Evolutionary conservation across 2,888 invertebrate species (phyloP), one percentile per base, ranked within the genome.

Genomic region (Phyto melanocephala): DNA sequence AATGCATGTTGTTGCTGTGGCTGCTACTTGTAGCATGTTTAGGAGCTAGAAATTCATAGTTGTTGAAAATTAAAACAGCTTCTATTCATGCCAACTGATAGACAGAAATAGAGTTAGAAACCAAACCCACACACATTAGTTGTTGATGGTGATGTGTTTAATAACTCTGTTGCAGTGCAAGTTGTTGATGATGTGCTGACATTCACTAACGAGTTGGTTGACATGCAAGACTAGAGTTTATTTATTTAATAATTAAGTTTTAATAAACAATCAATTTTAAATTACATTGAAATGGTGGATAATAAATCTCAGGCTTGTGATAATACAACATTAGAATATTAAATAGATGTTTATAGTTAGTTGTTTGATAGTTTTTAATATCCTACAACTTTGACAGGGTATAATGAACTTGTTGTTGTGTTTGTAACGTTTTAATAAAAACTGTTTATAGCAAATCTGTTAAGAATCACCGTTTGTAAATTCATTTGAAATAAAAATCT

Each of bases 161-260:
- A 13, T 35, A 2, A 47, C 17, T 1, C 37, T 75, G 47, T 11
- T 56, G 56, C 65, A 17, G 33, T 65, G 54, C 37, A 45, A 54
- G 45, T 54, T 68, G 52, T 68, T 80, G 67, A 68, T 80, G 79
- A 80, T 67, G 79, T 80, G 79, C 24, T 80, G 79, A 80, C 79
- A 80, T 74, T 37, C 22, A 58, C 72, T 79, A 74, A 74, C 79
- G 60, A 68, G 58, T 60, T 68, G 28, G 28, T 47, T 67, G 79
- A 80, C 79, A 80, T 74, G 79, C 79, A 74, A 72, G 35, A 70
- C 2, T 20, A 13, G 20, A n/a, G 35, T 63, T 70, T 52, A 7
- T 35, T 24, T 74, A 5, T 58, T 67, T 40, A 11, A 50, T 50
- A 35, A 35, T 45, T 65, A 45, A 35, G 35, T 24, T 45, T 56